A percentile compares a stretch with the other conserved stretches of the same genome.
Conservation (phyloP, 2,113 vertebrate genomes). For the Coreoperca whiteheadi region DNA sequence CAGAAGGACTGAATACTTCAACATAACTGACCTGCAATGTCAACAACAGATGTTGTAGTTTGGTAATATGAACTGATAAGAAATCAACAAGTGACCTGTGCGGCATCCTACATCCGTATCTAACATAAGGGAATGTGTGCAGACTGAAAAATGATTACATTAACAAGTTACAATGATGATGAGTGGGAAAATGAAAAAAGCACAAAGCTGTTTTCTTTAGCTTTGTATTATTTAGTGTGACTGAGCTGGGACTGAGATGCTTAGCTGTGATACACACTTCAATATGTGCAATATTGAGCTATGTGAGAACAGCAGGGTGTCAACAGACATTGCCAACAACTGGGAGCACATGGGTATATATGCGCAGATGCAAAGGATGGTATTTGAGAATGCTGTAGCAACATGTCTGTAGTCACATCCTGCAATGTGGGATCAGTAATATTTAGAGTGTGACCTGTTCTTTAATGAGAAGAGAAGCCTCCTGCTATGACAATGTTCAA, state of each 20-base stretch:
- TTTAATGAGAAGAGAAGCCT: constrained; percentile 25
- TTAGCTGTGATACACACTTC: constrained; percentile 68
- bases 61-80: constrained; percentile 34
- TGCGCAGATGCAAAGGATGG: constrained; percentile 41
- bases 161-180: constrained; percentile 49
- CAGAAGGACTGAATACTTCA: constrained; percentile 20
- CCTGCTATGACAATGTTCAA: constrained; percentile 8
- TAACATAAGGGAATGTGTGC: background rate
- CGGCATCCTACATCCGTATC: background rate
- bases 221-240: constrained; percentile 61
- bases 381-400: constrained; percentile 16
- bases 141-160: constrained; percentile 45
- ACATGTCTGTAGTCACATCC: constrained; percentile 16
- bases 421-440: constrained; percentile 18
- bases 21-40: constrained; percentile 25
- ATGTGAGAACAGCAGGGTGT: constrained; percentile 60
- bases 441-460: constrained; percentile 10
- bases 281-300: constrained; percentile 61
- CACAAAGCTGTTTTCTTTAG: constrained; percentile 51
- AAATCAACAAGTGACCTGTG: constrained; percentile 33
- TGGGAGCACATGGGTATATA: constrained; percentile 37
- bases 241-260: constrained; percentile 48
- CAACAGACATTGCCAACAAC: constrained; percentile 33
- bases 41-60: constrained; percentile 59
- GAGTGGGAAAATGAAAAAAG: constrained; percentile 53